Evolutionary conservation across 2,797 vertebrate genomes (phyloP).

Genomic region (Lophius americanus): DNA sequence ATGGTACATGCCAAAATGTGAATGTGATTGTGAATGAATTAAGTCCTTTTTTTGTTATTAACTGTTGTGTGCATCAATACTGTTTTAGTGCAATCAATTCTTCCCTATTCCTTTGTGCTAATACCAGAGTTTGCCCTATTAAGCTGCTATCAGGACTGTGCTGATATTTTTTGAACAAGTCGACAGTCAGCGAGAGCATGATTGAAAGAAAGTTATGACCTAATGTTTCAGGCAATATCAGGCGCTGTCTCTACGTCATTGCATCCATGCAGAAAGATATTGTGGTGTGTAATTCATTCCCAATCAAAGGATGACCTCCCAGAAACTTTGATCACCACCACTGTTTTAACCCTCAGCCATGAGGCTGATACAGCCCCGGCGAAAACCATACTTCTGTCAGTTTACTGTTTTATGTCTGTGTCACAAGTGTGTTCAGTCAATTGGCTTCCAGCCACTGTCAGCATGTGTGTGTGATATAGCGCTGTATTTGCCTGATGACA

Average conservation of each 20-base stretch:
- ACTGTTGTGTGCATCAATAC: conserved; percentile 72
- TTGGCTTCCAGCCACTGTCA: conserved; percentile 31
- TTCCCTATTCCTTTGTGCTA: conserved; percentile 78
- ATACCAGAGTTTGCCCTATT: conserved; percentile 83
- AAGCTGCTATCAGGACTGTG: conserved; percentile 83
- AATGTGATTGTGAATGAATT: conserved; percentile 74
- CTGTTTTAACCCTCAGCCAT: conserved; percentile 65
- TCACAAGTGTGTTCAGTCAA: conserved; percentile 49
- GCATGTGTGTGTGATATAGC: conserved; percentile 33
- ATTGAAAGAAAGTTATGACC: conserved; percentile 64
- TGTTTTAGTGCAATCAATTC: conserved; percentile 76
- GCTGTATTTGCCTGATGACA: conserved; percentile 57
- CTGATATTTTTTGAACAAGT: conserved; percentile 75
- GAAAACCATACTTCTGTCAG: conserved; percentile 48
- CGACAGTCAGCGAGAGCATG: conserved; percentile 71
- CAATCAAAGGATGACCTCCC: conserved; percentile 62
- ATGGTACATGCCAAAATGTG: conserved; percentile 74
- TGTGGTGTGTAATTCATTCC: conserved; percentile 63
- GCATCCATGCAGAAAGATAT: conserved; percentile 60
- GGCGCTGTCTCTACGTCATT: conserved; percentile 68
- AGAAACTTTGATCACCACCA: conserved; percentile 60
- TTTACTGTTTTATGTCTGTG: conserved; percentile 59
- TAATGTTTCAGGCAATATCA: conserved; percentile 78
- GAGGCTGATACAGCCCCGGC: conserved; percentile 52
- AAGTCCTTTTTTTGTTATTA: conserved; percentile 67